Base-by-base conservation (phyloP, 2,797 vertebrate species). In the Phataginus tetradactyla region DNA sequence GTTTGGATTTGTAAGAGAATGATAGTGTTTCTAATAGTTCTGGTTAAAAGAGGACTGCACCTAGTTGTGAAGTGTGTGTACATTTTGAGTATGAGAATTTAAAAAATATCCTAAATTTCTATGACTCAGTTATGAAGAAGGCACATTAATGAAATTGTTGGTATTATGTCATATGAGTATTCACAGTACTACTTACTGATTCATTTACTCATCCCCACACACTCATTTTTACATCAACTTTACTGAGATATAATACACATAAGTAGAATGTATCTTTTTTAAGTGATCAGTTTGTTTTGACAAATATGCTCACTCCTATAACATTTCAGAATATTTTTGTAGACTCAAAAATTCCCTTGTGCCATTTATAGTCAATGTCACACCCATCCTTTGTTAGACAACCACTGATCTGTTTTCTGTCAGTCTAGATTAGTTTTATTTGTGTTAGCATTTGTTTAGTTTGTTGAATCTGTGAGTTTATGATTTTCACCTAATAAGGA, bases 391-490 rank as follows among this genome's bases (percentile, higher is more conserved):
- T 91, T 18, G 14, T 2, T 53, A 45, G 32, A 20, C 5, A 53
- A 64, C 13, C 4, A 20, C 27, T 51, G 20, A 37, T 74, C 21
- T 89, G 18, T 61, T 84, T 32, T 37, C 17, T 72, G 20, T 64
- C 59, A 59, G 4, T 86, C 17, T 53, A 6, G 17, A 72, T 90
- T 75, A 68, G 32, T 39, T 89, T 87, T 87, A 27, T 77, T 7
- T 90, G 7, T 29, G n/a, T 61, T 53, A 64, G 23, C 27, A 86
- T 75, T 84, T 96, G 9, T 49, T 93, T 83, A 55, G 20, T 21
- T 94, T 86, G 4, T 74, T 87, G 53, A 29, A 68, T 57, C 13
- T 59, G 51, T 53, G 27, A 45, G 23, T 55, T 77, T 92, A 39
- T 57, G 2, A 42, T 91, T 87, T 85, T 83, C 13, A 86, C 49